phyloP scores from a whole-genome alignment of 2,113 vertebrate genomes.

The Pontoporia blainvillei region DNA sequence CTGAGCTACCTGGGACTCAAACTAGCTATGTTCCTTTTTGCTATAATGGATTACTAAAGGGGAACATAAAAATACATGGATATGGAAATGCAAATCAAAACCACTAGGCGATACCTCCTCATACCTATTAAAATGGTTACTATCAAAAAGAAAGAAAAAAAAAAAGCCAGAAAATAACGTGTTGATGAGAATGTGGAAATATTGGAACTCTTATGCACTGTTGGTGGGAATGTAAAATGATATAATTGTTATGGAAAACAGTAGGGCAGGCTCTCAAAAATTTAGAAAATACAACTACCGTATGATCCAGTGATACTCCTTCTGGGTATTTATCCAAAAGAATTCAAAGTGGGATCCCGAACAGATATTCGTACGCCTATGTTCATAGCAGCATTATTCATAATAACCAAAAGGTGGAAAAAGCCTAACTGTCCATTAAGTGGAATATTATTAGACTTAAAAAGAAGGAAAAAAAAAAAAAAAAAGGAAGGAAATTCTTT shows the following conservation, averaged over 20 bases:
- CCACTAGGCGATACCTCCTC: not conserved
- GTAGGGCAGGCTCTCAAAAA: not conserved
- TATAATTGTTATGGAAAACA: not conserved
- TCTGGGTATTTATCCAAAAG: not conserved
- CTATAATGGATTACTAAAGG: not conserved
- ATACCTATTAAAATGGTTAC: not conserved
- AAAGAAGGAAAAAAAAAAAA: not conserved
- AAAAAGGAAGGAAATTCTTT: not conserved
- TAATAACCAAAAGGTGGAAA: not conserved
- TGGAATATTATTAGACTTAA: not conserved
- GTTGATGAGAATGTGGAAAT: not conserved
- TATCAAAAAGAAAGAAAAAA: not conserved
- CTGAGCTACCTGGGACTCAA: not conserved
- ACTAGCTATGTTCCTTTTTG: not conserved
- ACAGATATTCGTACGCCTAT: not conserved
- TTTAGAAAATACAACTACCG: not conserved
- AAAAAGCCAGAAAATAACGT: not conserved
- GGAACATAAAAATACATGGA: not conserved
- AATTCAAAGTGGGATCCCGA: not conserved
- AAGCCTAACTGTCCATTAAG: not conserved
- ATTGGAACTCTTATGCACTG: not conserved
- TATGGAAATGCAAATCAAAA: not conserved
- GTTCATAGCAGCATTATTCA: not conserved
- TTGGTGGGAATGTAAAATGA: not conserved
- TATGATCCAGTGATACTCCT: not conserved